A percentile compares a stretch with the other conserved stretches of the same genome.
Evolutionary conservation across 2,113 vertebrate species (phyloP).

Genomic region (Cisticola juncidis): DNA sequence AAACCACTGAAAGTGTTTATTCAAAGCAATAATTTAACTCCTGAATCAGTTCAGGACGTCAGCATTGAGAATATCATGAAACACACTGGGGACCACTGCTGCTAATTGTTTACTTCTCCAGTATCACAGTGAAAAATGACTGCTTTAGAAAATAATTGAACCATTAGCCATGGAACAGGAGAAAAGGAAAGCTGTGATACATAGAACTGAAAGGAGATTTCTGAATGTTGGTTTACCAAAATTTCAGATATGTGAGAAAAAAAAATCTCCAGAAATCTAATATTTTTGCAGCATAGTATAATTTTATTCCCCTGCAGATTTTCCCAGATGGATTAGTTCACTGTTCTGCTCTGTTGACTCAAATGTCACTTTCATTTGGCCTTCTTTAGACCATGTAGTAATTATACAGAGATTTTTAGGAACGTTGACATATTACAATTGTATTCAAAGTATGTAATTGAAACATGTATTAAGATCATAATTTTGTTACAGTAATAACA

Average conservation of each 20-base stretch:
- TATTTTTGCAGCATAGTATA: neutral
- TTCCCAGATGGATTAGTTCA: neutral
- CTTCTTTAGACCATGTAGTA: neutral
- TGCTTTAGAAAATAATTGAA: neutral
- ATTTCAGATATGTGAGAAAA: neutral
- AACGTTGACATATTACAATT: neutral
- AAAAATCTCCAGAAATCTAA: neutral
- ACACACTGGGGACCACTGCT: neutral
- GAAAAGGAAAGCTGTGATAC: neutral
- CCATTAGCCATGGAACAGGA: neutral
- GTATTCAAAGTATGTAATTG: neutral
- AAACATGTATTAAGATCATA: neutral
- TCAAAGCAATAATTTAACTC: neutral
- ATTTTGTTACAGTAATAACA: neutral
- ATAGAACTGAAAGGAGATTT: neutral
- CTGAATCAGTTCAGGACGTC: neutral
- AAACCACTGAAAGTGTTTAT: neutral
- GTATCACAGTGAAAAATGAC: neutral
- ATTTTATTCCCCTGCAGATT: neutral
- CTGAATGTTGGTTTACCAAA: neutral
- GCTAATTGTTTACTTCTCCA: neutral
- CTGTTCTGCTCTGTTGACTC: neutral
- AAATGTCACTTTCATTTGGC: neutral
- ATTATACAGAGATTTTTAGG: neutral
- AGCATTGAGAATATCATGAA: neutral